Percentiles rank a stretch among this genome's conserved stretches.
Conservation (phyloP, 2,113 vertebrate species). For the Rynchops niger region DNA sequence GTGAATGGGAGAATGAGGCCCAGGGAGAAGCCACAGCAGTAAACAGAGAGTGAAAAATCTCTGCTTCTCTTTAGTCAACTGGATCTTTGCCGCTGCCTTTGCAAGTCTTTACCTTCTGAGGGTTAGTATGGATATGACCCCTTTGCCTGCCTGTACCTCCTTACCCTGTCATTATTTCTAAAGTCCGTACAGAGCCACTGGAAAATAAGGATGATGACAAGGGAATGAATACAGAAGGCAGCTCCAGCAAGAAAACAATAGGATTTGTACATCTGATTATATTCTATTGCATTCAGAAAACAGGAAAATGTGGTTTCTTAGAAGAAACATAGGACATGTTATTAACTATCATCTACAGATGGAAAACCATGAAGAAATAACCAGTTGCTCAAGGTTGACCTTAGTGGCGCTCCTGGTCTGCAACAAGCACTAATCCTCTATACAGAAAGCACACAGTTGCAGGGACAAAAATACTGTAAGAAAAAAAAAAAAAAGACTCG, state of each 20-base stretch:
- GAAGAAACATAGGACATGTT: not conserved
- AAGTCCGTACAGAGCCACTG: not conserved
- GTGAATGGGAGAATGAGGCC: not conserved
- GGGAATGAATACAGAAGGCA: not conserved
- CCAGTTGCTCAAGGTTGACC: not conserved
- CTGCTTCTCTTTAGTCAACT: not conserved
- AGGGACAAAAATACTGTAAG: not conserved
- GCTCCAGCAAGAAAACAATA: not conserved
- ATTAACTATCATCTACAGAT: not conserved
- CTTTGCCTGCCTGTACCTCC: not conserved
- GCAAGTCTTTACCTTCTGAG: not conserved
- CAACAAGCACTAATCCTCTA: not conserved
- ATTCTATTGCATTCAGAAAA: not conserved
- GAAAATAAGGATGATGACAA: not conserved
- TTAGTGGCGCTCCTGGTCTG: not conserved
- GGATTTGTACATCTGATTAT: not conserved
- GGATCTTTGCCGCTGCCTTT: not conserved
- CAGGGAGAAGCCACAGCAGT: not conserved
- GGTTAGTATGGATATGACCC: not conserved
- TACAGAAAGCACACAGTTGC: not conserved
- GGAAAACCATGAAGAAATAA: not conserved
- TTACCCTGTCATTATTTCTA: not conserved
- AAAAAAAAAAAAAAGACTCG: not conserved
- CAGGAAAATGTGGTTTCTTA: slow-evolving; percentile 10
- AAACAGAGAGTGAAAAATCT: not conserved